phyloP scores from a whole-genome alignment of 2,888 invertebrate genomes.

The Byasa hedistus region DNA sequence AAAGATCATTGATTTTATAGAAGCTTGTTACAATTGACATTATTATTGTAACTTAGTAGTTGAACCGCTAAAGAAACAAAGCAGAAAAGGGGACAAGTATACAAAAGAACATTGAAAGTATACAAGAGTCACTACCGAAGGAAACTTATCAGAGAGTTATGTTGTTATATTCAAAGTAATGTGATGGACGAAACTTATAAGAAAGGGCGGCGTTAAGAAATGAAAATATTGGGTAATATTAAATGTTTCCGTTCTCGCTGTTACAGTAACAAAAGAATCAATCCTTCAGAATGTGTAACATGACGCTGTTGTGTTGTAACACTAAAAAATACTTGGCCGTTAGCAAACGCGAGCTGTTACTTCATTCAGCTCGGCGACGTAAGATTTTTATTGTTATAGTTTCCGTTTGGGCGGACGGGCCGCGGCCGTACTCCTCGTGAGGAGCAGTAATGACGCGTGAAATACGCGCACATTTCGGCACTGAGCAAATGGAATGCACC shows the following conservation, averaged over 20 bases:
- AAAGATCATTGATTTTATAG: no score
- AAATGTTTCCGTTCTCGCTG: neutral
- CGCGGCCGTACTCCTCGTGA: slow-evolving; percentile 55
- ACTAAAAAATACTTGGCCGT: slow-evolving; percentile 20
- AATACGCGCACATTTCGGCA: slow-evolving; percentile 74
- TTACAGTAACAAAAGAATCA: slow-evolving; percentile 3
- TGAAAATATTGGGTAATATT: no score
- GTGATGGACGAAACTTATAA: no score
- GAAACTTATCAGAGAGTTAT: no score
- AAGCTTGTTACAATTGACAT: no score
- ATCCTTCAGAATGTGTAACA: neutral
- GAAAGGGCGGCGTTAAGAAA: no score
- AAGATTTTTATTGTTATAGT: slow-evolving; percentile 75
- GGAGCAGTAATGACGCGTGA: slow-evolving; percentile 70
- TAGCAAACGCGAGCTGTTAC: slow-evolving; percentile 34
- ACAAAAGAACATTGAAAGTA: no score
- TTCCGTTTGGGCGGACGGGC: slow-evolving; percentile 64
- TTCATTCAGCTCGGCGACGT: slow-evolving; percentile 56
- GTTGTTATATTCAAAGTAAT: no score
- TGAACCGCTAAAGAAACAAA: no score
- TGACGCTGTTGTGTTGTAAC: slow-evolving; percentile 3
- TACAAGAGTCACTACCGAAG: no score
- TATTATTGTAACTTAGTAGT: no score
- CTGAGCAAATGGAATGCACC: slow-evolving; percentile 78
- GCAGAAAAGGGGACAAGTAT: no score